phyloP scores from a whole-genome alignment of 1,140 invertebrate genomes.

The Bombus terrestris region DNA sequence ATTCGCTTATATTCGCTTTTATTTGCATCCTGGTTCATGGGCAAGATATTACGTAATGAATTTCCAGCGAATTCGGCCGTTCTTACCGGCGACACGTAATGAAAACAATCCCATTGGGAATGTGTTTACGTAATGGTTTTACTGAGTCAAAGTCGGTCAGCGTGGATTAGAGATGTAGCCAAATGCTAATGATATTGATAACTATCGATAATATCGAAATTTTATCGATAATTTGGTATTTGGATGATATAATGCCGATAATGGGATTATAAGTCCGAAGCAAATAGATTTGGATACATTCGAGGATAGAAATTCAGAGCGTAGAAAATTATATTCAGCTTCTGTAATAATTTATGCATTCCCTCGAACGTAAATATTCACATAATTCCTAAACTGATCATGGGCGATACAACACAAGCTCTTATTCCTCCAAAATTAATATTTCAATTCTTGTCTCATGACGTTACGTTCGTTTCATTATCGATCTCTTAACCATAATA shows the following conservation, averaged over 20 bases:
- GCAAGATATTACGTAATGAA: constrained; percentile 28
- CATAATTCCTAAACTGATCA: no score
- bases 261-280: background rate
- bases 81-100: constrained; percentile 1
- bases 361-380: no score
- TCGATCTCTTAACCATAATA: no score
- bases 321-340: no score
- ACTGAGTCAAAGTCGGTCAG: background rate
- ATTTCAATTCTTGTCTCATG: no score
- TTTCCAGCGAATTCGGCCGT: background rate
- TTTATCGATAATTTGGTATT: background rate
- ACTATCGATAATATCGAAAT: background rate
- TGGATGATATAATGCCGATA: background rate
- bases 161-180: background rate
- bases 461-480: no score
- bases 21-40: background rate
- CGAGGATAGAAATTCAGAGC: no score
- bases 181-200: background rate
- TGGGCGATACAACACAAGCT: no score
- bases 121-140: constrained; percentile 7
- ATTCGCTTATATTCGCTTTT: background rate
- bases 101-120: constrained; percentile 1
- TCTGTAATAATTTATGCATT: no score
- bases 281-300: background rate
- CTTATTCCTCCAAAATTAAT: no score